phyloP scores from a whole-genome alignment of 1,140 invertebrate genomes.

The Adoxophyes honmai region DNA sequence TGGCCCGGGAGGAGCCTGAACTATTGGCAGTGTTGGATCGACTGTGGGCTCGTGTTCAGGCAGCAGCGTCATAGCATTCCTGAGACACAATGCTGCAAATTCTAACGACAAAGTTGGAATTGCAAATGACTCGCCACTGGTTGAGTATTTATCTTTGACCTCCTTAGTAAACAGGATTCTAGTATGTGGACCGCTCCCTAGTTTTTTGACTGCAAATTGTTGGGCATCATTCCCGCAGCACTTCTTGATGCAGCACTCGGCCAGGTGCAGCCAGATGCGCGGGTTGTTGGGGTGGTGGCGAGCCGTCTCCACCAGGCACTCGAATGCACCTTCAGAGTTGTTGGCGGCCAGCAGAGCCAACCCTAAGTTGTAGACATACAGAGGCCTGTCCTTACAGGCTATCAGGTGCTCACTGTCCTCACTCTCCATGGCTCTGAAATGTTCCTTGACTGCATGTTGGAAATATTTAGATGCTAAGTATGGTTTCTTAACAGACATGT shows the following conservation, averaged over 20 bases:
- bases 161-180: conserved; percentile 61
- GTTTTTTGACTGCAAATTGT: conserved; percentile 61
- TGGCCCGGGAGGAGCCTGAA: conserved; percentile 66
- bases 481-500: conserved; percentile 92
- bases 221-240: conserved; percentile 62
- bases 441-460: conserved; percentile 89
- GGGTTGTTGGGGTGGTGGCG: conserved; percentile 93
- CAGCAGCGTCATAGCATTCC: conserved; percentile 86
- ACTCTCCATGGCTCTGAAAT: conserved; percentile 78
- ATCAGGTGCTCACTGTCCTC: conserved; percentile 61
- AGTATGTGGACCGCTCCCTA: conserved; percentile 65
- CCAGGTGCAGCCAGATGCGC: conserved; percentile 93
- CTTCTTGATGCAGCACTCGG: conserved; percentile 89
- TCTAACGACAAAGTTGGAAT: conserved; percentile 93
- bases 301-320: conserved; percentile 92
- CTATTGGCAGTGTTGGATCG: conserved; percentile 45
- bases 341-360: conserved; percentile 90
- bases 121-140: conserved; percentile 84
- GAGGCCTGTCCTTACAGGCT: conserved; percentile 81
- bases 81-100: conserved; percentile 92
- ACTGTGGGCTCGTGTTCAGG: conserved; percentile 56
- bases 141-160: conserved; percentile 69
- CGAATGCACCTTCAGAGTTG: conserved; percentile 90
- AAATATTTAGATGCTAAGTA: conserved; percentile 92
- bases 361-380: conserved; percentile 95